These are phyloP conservation scores for Xerus rutilus DNA, from an alignment of 2,797 vertebrate species.

Conservation along the genomic window DNA sequence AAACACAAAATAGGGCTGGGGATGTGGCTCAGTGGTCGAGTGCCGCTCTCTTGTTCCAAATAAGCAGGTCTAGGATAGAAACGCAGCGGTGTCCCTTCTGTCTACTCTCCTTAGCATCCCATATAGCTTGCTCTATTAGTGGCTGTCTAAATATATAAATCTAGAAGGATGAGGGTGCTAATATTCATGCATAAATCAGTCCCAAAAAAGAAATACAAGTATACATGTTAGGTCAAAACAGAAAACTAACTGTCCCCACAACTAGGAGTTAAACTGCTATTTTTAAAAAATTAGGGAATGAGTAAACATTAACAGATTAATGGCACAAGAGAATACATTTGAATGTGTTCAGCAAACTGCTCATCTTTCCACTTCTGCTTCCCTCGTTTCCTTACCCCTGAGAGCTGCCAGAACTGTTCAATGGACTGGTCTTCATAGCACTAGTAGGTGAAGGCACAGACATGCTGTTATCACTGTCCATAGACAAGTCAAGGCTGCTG, in stretches of 20 bases:
- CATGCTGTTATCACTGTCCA: slow-evolving; percentile 97
- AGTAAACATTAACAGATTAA: not conserved
- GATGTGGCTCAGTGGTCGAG: no score
- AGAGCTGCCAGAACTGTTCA: slow-evolving; percentile 91
- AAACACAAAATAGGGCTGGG: no score
- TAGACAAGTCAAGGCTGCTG: slow-evolving; percentile 92
- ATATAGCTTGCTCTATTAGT: rapidly evolving
- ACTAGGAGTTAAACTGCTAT: not conserved
- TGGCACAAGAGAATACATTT: not conserved
- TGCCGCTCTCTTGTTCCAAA: not conserved
- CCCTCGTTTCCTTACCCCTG: slow-evolving; percentile 88
- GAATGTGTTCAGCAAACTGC: rapidly evolving
- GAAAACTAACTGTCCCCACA: not conserved
- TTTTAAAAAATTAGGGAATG: not conserved
- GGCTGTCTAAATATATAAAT: not conserved
- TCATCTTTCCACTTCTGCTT: rapidly evolving
- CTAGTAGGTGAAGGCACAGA: slow-evolving; percentile 94
- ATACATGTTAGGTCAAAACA: not conserved
- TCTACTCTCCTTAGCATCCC: not conserved
- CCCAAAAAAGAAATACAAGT: not conserved
- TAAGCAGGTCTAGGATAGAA: not conserved
- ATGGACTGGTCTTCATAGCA: slow-evolving; percentile 89
- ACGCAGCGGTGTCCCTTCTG: not conserved
- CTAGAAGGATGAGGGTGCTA: not conserved
- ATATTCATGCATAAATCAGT: not conserved